Evolutionary conservation across 2,113 vertebrate species (phyloP).

Genomic region (Tretioscincus oriximinensis): DNA sequence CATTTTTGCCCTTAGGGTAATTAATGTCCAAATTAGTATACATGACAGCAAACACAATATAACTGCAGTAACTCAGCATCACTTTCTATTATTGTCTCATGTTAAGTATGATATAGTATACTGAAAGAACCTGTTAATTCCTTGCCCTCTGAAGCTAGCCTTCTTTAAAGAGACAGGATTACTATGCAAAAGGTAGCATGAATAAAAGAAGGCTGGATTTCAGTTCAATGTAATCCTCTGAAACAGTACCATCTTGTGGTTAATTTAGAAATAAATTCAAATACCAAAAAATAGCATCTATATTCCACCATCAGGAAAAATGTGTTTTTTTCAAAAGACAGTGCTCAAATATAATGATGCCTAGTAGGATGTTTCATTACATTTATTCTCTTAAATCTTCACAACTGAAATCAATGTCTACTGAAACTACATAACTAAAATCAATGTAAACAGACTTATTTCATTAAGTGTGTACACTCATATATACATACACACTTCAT

Average conservation of each 20-base stretch:
- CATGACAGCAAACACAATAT: neutral
- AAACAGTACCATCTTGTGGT: neutral
- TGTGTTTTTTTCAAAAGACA: no score
- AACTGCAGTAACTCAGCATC: neutral
- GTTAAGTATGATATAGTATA: slow-evolving; percentile 8
- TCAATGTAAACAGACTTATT: neutral
- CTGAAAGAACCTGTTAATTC: neutral
- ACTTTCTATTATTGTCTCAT: slow-evolving; percentile 3
- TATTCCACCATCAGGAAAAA: no score
- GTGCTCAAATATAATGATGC: neutral
- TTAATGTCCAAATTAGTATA: neutral
- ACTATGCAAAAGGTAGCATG: neutral
- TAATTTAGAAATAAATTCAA: neutral
- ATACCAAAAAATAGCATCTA: accelerated
- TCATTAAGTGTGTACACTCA: neutral
- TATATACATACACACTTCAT: neutral
- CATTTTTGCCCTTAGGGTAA: neutral
- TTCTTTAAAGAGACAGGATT: neutral
- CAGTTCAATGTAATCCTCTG: neutral
- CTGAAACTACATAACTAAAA: neutral
- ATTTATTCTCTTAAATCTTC: neutral
- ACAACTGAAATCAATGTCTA: neutral
- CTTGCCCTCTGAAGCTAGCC: neutral
- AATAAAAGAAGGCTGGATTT: neutral
- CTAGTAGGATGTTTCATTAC: neutral